These are phyloP conservation scores for Megaptera novaeangliae DNA, from an alignment of 2,113 vertebrate genomes.

Conservation along the genomic window DNA sequence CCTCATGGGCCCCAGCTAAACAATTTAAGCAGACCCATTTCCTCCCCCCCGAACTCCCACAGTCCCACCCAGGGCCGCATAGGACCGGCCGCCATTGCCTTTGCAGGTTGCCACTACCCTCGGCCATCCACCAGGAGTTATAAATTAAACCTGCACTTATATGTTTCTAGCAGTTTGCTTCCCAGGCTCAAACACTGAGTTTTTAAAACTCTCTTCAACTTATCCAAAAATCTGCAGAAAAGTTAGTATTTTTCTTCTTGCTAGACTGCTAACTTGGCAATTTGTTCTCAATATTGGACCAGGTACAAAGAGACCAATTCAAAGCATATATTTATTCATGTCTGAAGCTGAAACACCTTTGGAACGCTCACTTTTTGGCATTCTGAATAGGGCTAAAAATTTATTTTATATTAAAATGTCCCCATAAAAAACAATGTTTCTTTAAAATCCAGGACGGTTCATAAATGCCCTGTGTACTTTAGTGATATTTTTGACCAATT, in stretches of 20 bases:
- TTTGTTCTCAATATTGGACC: not conserved
- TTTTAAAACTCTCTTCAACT: not conserved
- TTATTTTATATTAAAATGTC: not conserved
- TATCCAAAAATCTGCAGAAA: not conserved
- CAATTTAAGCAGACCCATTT: not conserved
- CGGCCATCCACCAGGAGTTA: not conserved
- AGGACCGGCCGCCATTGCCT: not conserved
- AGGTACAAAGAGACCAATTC: not conserved
- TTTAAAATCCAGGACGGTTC: not conserved
- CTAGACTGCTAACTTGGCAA: not conserved
- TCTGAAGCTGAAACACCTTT: not conserved
- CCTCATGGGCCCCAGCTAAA: not conserved
- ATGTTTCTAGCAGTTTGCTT: not conserved
- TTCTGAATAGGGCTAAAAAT: not conserved
- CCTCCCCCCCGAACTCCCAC: fast-evolving
- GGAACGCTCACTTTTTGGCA: not conserved
- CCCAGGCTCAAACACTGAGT: not conserved
- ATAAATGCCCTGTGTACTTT: not conserved
- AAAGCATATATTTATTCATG: not conserved
- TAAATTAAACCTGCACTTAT: not conserved
- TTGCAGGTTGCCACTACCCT: not conserved
- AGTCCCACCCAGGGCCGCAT: fast-evolving
- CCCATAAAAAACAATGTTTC: not conserved
- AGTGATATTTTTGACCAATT: not conserved
- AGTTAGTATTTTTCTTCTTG: not conserved